Evolutionary conservation across 2,797 vertebrate genomes (phyloP).

Genomic region (Geotria australis): DNA sequence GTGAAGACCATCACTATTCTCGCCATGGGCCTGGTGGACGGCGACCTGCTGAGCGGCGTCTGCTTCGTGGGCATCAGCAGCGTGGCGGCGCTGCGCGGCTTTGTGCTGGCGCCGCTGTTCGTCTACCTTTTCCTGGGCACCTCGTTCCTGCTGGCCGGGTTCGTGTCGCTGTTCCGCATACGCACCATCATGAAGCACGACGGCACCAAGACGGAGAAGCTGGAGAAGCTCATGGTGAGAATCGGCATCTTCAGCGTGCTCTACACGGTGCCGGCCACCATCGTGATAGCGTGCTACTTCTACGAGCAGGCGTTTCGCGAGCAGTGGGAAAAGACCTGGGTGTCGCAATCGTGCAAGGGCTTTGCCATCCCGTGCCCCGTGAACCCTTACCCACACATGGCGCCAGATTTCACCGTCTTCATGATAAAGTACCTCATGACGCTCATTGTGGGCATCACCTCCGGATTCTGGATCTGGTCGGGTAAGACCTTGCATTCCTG

Average conservation of each 20-base stretch:
- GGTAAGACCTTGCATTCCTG: constrained; percentile 63
- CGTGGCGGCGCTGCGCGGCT: constrained; percentile 61
- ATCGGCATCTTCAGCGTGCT: constrained; percentile 89
- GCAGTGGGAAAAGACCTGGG: constrained; percentile 83
- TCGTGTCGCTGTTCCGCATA: constrained; percentile 84
- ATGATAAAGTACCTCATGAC: constrained; percentile 85
- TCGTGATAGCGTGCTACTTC: constrained; percentile 87
- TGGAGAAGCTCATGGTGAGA: constrained; percentile 93
- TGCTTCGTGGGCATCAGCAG: constrained; percentile 85
- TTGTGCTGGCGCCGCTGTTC: constrained; percentile 69
- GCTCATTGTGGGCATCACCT: constrained; percentile 65
- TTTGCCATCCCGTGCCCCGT: constrained; percentile 38
- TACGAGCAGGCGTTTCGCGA: constrained; percentile 95
- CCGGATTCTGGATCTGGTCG: constrained; percentile 78
- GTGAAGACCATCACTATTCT: constrained; percentile 90
- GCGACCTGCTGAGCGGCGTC: constrained; percentile 68
- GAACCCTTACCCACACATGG: constrained; percentile 25
- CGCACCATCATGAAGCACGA: constrained; percentile 98
- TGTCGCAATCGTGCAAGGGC: constrained; percentile 37
- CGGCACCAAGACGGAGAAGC: constrained; percentile 83
- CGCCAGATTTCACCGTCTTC: constrained; percentile 53
- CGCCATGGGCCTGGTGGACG: constrained; percentile 86
- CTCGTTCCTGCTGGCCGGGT: constrained; percentile 91
- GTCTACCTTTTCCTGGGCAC: constrained; percentile 94
- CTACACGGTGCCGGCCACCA: constrained; percentile 85